Evolutionary conservation across 1,140 invertebrate genomes (phyloP).

Genomic region (Drosophila kepulauana): DNA sequence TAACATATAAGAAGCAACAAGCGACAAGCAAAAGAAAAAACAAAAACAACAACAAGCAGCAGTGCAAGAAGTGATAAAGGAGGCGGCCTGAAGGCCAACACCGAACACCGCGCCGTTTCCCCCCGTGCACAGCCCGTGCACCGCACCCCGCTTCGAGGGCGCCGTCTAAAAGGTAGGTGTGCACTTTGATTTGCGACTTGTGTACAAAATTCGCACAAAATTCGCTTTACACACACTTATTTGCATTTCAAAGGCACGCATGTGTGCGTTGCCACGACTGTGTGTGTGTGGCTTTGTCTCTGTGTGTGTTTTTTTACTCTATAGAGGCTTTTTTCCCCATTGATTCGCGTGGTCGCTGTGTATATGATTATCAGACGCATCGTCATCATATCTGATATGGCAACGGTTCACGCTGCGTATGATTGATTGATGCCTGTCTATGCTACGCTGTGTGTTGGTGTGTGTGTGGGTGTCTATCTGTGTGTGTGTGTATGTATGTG

Average conservation of each 20-base stretch:
- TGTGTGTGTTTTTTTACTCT: constrained; percentile 2
- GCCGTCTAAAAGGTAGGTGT: constrained; percentile 60
- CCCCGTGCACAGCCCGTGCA: neutral
- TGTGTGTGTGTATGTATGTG: constrained; percentile 31
- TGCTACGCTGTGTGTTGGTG: constrained; percentile 28
- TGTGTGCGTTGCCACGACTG: constrained; percentile 5
- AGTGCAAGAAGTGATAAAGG: constrained; percentile 11
- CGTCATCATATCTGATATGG: constrained; percentile 50
- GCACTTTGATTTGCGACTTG: constrained; percentile 61
- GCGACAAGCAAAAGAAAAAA: constrained; percentile 45
- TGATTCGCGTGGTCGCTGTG: constrained; percentile 19
- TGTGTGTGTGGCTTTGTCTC: constrained; percentile 1
- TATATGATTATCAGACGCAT: constrained; percentile 59
- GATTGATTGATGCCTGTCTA: constrained; percentile 68
- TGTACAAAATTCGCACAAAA: constrained; percentile 48
- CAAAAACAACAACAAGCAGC: constrained; percentile 29
- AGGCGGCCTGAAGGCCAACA: constrained; percentile 48
- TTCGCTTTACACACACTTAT: constrained; percentile 63
- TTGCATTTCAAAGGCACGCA: constrained; percentile 61
- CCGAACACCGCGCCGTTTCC: neutral
- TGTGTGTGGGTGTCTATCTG: constrained; percentile 7
- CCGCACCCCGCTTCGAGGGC: neutral
- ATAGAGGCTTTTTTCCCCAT: constrained; percentile 8
- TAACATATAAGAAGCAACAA: constrained; percentile 42
- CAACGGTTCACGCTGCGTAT: constrained; percentile 67